Conservation (phyloP, 2,797 vertebrate species). For the Ispidina lecontei region DNA sequence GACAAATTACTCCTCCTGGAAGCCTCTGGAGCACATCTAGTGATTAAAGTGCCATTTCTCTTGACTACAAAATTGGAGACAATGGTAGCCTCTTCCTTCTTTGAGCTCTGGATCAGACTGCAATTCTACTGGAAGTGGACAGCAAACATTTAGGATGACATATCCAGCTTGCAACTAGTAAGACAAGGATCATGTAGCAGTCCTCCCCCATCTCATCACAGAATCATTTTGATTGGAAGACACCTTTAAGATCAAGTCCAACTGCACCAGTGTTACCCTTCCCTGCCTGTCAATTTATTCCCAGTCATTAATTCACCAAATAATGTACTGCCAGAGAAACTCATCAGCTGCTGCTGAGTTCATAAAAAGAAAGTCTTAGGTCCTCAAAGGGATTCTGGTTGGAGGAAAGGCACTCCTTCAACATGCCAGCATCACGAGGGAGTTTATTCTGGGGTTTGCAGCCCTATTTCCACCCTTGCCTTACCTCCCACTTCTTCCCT, state of each 20-base stretch:
- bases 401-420: neutral
- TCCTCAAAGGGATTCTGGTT: neutral
- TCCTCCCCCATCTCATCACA: neutral
- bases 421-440: accelerated
- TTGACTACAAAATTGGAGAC: neutral
- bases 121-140: neutral
- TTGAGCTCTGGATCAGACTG: neutral
- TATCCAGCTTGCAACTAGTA: neutral
- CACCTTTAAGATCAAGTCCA: neutral
- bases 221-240: neutral
- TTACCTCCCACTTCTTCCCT: neutral
- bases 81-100: neutral
- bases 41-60: neutral
- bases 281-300: neutral
- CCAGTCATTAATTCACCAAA: neutral
- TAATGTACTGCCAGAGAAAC: neutral
- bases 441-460: neutral
- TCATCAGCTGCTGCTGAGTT: neutral
- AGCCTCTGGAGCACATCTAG: neutral
- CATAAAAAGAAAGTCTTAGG: neutral
- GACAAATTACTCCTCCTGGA: neutral
- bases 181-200: neutral
- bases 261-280: neutral
- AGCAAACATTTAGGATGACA: neutral
- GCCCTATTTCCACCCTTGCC: neutral